Evolutionary conservation across 2,113 vertebrate species (phyloP), one percentile per base, ranked within the genome.

Genomic region (Meleagris gallopavo): DNA sequence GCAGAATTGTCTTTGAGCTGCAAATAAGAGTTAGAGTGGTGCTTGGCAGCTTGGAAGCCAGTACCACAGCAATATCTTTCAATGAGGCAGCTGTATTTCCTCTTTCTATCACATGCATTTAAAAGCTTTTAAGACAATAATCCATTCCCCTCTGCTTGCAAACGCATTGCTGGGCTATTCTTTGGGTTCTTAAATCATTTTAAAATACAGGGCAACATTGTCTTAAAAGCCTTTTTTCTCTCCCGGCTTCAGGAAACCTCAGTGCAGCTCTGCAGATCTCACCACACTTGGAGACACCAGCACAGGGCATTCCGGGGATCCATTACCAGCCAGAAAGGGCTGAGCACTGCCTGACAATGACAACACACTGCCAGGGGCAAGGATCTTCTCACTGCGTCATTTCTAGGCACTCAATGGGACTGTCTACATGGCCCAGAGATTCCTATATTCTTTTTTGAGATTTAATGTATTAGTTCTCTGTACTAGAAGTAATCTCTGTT

Each of bases 101-200:
- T 62, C 87, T 94, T 93, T 90, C 93, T 92, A 94, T 90, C 88
- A 94, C 72, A 81, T 1, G 45, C 95, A 96, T 41, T 97, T 97
- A 96, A 96, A 97, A 97, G 95, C 97, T 97, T 97, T 97, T 97
- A 96, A 94, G 93, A 92, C 91, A 93, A 72, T 75, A 19, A 94
- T 92, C 90, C 64, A 92, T 96, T 96, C 83, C 94, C 88, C 67
- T 70, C 36, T 55, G 88, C 95, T 96, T 91, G 80, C 88, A 94
- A 29, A 76, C 52, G 69, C 45, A 8, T 77, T 3, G 89, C 83
- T 40, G 83, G 88, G 88, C 88, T 95, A 57, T 45, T 95, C 90
- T 85, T 88, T 7, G 34, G 83, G 58, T 78, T 64, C 90, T 97
- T 97, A 97, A 97, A 97, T 97, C 95, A 96, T 95, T 69, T 90